Evolutionary conservation across 2,113 vertebrate genomes (phyloP), one percentile per base, ranked within the genome.

Genomic region (Heliornis fulica): DNA sequence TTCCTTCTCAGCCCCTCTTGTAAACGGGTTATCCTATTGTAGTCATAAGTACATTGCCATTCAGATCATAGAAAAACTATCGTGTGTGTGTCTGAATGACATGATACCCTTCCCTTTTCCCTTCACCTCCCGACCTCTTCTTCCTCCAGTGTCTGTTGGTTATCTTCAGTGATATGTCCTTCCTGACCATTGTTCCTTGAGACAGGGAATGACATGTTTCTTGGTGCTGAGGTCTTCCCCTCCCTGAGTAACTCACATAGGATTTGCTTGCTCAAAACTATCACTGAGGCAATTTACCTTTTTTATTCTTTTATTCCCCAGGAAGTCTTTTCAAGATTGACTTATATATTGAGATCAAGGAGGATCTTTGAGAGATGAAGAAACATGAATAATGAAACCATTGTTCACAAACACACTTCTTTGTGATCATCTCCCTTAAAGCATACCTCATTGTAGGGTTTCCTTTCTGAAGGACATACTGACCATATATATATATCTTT

Each of bases 171-270:
- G 32, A 84, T 72, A 68, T 32, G 5, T 28, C 23, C 40, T 26
- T 81, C 9, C 8, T 84, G 41, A 28, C 28, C 5, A 29, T 2
- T 38, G 15, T 3, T 89, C 16, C 45, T 40, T 26, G 23, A 75
- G 41, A 11, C 1, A 3, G 12, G 16, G 21, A 40, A 61, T 3
- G 56, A 8, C 11, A 45, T 1, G 1, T 53, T 18, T 65, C 17
- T 45, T 82, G 25, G 5, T 66, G 10, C 22, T 84, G 17, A 78
- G 23, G 18, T 53, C 29, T 60, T 82, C 79, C 36, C 40, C 2
- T 56, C 8, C 21, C 29, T 31, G 12, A 22, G 9, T 40, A 63
- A 61, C 3, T 8, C 41, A 46, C 36, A 50, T 5, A 60, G 29
- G 9, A 50, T 14, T 68, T 50, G 23, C 13, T 18, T 23, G n/a